Percentiles rank a stretch among this genome's conserved stretches.
These are phyloP conservation scores for Drosophila gaucha DNA, from an alignment of 2,888 invertebrate genomes.

Conservation along the genomic window DNA sequence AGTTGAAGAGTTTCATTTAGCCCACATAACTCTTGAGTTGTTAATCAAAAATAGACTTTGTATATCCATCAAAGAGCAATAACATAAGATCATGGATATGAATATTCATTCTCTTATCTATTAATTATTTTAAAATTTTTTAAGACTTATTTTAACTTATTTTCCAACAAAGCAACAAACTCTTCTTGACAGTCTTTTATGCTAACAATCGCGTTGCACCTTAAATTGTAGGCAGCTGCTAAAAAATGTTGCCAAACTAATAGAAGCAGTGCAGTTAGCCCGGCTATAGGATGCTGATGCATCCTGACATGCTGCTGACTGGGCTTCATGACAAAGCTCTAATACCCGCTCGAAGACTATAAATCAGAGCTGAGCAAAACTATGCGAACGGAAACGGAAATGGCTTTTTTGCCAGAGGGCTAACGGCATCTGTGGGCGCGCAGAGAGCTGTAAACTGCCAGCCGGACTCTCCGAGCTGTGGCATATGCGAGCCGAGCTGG, in stretches of 20 bases:
- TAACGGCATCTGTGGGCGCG: constrained; percentile 34
- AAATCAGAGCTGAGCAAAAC: constrained; percentile 54
- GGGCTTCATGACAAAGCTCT: constrained; percentile 41
- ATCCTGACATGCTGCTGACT: constrained; percentile 19
- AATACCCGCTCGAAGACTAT: constrained; percentile 48
- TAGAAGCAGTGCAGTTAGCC: neutral
- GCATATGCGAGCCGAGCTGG: constrained; percentile 58
- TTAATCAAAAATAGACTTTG: too few relatives aligned
- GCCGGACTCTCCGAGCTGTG: constrained; percentile 23
- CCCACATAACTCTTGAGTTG: too few relatives aligned
- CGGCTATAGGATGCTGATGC: constrained; percentile 14
- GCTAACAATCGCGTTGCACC: too few relatives aligned
- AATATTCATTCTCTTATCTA: too few relatives aligned
- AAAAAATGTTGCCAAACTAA: constrained; percentile 9
- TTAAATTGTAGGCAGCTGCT: too few relatives aligned
- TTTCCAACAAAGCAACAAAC: too few relatives aligned
- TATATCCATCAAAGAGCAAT: too few relatives aligned
- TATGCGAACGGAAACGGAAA: constrained; percentile 75
- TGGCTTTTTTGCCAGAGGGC: constrained; percentile 55
- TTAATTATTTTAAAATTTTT: neutral
- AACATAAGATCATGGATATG: too few relatives aligned
- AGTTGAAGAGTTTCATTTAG: too few relatives aligned
- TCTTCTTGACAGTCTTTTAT: too few relatives aligned
- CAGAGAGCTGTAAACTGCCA: constrained; percentile 18
- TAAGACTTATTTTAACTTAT: neutral